phyloP scores from a whole-genome alignment of 2,797 vertebrate species.

The Gymnothorax javanicus region DNA sequence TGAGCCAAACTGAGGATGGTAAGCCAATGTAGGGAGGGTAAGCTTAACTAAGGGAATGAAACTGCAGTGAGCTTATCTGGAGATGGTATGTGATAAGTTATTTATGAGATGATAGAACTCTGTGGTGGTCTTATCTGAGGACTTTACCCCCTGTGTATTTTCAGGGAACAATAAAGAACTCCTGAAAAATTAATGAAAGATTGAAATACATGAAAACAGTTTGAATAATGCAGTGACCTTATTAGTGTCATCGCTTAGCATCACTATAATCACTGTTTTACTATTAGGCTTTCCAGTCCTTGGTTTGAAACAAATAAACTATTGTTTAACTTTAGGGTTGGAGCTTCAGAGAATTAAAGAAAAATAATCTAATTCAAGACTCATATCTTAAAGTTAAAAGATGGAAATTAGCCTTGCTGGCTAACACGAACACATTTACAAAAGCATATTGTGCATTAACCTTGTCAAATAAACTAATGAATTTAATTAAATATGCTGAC shows the following conservation, averaged over 20 bases:
- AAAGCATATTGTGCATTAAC: no score
- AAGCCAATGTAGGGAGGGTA: no score
- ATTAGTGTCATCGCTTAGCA: neutral
- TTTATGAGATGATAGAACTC: neutral
- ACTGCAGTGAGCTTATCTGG: no score
- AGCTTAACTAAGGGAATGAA: no score
- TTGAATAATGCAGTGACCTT: conserved; percentile 36
- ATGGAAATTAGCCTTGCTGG: no score
- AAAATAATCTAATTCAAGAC: no score
- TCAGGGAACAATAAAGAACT: neutral
- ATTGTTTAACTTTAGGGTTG: neutral
- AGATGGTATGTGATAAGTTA: no score
- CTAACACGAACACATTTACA: no score
- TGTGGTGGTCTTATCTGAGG: neutral
- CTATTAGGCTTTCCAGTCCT: neutral
- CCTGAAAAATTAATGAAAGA: conserved; percentile 24
- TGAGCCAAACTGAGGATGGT: no score
- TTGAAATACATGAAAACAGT: conserved; percentile 23
- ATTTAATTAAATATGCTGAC: neutral
- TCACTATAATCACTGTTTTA: neutral
- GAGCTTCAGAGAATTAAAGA: neutral
- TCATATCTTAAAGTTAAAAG: no score
- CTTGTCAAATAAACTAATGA: no score
- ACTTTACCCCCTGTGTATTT: neutral
- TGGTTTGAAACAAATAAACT: neutral